phyloP scores from a whole-genome alignment of 2,113 vertebrate species.

The Chaenogobius annularis region DNA sequence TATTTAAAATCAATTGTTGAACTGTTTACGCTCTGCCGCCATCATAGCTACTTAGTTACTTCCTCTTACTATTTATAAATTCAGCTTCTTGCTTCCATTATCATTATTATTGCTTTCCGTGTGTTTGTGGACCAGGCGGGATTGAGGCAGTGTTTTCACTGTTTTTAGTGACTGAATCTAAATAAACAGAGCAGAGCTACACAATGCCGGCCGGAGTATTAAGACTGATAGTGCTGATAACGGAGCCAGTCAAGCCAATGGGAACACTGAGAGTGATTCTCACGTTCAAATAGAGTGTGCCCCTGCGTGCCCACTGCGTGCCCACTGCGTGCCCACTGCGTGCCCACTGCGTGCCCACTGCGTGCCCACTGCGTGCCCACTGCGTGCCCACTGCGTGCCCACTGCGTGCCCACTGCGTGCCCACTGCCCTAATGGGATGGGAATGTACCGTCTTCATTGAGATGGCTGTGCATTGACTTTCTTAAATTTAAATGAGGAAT shows the following conservation, averaged over 20 bases:
- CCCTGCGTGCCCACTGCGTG: slow-evolving; percentile 30
- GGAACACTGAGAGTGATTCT: slow-evolving; percentile 68
- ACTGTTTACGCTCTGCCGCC: slow-evolving; percentile 65
- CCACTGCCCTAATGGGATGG: slow-evolving; percentile 52
- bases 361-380: slow-evolving; percentile 35
- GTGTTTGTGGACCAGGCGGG: slow-evolving; percentile 64
- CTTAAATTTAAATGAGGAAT: slow-evolving; percentile 39
- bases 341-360: slow-evolving; percentile 52
- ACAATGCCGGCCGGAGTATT: slow-evolving; percentile 70
- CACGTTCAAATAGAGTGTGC: slow-evolving; percentile 64
- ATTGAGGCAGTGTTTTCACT: slow-evolving; percentile 68
- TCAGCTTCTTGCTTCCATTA: slow-evolving; percentile 62
- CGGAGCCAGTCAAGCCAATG: slow-evolving; percentile 61
- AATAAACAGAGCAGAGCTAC: slow-evolving; percentile 70
- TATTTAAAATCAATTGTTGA: slow-evolving; percentile 64
- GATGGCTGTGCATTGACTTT: slow-evolving; percentile 16
- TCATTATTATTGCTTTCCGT: slow-evolving; percentile 76
- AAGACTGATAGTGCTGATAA: slow-evolving; percentile 70
- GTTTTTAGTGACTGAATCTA: slow-evolving; percentile 48
- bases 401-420: slow-evolving; percentile 49
- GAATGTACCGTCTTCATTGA: slow-evolving; percentile 39
- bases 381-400: too few species aligned
- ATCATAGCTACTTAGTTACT: slow-evolving; percentile 60
- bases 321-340: slow-evolving; percentile 46
- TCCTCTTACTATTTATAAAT: slow-evolving; percentile 71